These are phyloP conservation scores for Drosophila flavopinicola DNA, from an alignment of 2,888 invertebrate species.

Conservation along the genomic window DNA sequence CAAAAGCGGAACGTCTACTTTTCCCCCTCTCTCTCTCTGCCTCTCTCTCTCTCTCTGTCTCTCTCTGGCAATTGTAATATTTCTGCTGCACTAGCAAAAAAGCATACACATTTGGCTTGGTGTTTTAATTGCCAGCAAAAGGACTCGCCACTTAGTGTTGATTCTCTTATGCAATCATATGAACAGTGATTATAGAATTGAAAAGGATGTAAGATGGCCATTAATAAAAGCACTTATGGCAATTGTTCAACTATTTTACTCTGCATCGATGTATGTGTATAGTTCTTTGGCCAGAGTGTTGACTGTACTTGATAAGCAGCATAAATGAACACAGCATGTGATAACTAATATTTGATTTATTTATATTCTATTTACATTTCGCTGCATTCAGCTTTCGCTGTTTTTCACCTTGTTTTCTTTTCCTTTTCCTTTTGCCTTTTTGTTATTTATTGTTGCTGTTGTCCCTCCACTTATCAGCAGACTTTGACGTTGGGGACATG, in stretches of 20 bases:
- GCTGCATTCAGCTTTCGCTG: constrained; percentile 46
- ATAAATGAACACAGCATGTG: constrained; percentile 19
- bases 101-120: constrained; percentile 29
- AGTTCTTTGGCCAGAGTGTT: constrained; percentile 11
- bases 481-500: constrained; percentile 76
- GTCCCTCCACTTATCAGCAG: constrained; percentile 62
- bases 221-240: no score
- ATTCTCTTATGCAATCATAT: constrained; percentile 1
- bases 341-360: constrained; percentile 74
- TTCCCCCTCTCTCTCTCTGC: no score
- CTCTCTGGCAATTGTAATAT: constrained; percentile 27
- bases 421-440: constrained; percentile 29
- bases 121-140: constrained; percentile 45
- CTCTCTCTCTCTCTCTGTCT: not conserved
- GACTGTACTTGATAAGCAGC: constrained; percentile 29
- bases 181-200: not conserved
- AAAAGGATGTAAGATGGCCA: not conserved
- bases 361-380: constrained; percentile 58
- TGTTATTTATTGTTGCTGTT: constrained; percentile 23
- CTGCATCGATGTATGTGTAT: constrained; percentile 15
- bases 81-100: constrained; percentile 45
- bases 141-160: not conserved
- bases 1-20: constrained; percentile 41
- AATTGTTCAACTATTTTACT: no score
- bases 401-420: constrained; percentile 38